These are phyloP conservation scores for Carcina quercana DNA, from an alignment of 2,888 invertebrate genomes.

Conservation along the genomic window DNA sequence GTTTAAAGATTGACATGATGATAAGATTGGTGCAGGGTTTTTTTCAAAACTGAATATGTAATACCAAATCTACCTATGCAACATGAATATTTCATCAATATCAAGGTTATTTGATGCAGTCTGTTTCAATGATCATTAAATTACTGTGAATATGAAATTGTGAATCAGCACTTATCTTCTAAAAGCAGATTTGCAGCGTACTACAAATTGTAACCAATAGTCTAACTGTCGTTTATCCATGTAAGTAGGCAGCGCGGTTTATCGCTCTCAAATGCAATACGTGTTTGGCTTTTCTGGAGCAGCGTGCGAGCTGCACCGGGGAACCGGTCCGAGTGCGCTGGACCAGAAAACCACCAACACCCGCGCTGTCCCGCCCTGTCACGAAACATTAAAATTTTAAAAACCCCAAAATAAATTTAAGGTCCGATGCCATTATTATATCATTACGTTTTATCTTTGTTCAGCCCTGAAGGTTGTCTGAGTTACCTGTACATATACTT, in stretches of 20 bases:
- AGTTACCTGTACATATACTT: constrained; percentile 11
- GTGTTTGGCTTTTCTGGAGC: constrained; percentile 57
- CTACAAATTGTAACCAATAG: constrained; percentile 64
- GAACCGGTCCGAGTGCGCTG: constrained; percentile 68
- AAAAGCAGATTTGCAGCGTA: constrained; percentile 15
- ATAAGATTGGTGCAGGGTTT: too few relatives aligned
- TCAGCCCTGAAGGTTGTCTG: constrained; percentile 31
- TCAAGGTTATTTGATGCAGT: too few relatives aligned
- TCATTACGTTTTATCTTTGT: constrained; percentile 42
- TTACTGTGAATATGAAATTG: too few relatives aligned
- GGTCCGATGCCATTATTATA: constrained; percentile 50
- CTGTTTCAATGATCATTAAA: too few relatives aligned
- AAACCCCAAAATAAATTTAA: constrained; percentile 49
- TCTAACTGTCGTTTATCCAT: constrained; percentile 53
- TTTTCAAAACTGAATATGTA: too few relatives aligned
- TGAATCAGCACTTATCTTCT: too few relatives aligned
- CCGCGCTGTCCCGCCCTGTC: constrained; percentile 57
- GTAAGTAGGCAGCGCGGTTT: constrained; percentile 49
- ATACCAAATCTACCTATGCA: too few relatives aligned
- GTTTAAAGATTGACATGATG: not conserved
- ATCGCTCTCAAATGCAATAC: constrained; percentile 55
- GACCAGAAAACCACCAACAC: constrained; percentile 72
- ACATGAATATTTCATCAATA: too few relatives aligned
- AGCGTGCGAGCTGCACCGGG: constrained; percentile 49
- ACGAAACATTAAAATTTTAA: constrained; percentile 69